A percentile compares a stretch with the other conserved stretches of the same genome.
Evolutionary conservation across 1,140 invertebrate species (phyloP).

Genomic region (Globodera ellingtonae): DNA sequence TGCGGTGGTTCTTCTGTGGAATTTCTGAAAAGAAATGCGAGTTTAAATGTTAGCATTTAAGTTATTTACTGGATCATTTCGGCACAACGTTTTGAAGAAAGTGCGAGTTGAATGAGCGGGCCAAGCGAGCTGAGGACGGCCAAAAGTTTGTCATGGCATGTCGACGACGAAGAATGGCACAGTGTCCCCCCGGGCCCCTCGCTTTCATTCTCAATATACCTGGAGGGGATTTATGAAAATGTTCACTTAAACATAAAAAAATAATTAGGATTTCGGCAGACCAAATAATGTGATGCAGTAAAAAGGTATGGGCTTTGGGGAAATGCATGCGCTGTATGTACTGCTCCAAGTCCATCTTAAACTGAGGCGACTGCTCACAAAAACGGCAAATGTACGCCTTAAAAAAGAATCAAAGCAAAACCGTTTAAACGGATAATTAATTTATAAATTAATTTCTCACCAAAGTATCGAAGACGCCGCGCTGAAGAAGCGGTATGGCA

Average conservation of each 20-base stretch:
- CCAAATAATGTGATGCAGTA: conserved; percentile 36
- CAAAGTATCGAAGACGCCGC: conserved; percentile 44
- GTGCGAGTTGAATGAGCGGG: conserved; percentile 7
- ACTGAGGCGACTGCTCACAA: conserved; percentile 87
- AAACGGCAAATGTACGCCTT: conserved; percentile 77
- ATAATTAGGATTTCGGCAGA: background rate
- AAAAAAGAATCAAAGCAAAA: background rate
- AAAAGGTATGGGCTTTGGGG: conserved; percentile 31
- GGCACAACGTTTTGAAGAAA: conserved; percentile 29
- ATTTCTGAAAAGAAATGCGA: background rate
- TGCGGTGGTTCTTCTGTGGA: background rate
- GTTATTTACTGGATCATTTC: background rate
- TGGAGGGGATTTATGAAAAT: background rate
- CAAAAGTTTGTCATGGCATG: conserved; percentile 21
- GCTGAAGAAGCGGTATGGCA: conserved; percentile 51
- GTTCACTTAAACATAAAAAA: background rate
- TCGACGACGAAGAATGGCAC: background rate
- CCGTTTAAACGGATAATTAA: background rate
- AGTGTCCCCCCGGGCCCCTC: background rate
- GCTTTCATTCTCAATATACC: conserved; percentile 1
- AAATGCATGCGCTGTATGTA: conserved; percentile 76
- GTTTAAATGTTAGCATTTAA: background rate
- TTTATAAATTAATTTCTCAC: conserved; percentile 17
- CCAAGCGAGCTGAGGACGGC: conserved; percentile 33
- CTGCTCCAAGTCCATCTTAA: conserved; percentile 85